phyloP scores from a whole-genome alignment of 2,888 invertebrate species.

The Pyrrhia umbra region DNA sequence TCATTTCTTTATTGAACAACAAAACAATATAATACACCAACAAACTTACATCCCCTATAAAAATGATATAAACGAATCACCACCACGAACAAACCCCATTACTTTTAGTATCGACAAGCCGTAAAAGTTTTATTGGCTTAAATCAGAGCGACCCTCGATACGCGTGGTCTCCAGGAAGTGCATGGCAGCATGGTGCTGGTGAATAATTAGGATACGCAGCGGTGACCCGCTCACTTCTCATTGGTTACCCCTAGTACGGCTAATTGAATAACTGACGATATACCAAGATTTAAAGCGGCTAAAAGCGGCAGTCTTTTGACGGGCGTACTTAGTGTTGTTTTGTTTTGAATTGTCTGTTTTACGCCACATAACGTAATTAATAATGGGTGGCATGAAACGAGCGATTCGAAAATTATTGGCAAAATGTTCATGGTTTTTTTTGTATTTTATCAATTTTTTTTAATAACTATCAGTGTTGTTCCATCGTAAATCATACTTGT shows the following conservation, averaged over 20 bases:
- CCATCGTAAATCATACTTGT: neutral
- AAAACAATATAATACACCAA: slow-evolving; percentile 26
- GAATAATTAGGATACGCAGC: slow-evolving; percentile 66
- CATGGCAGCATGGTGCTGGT: slow-evolving; percentile 43
- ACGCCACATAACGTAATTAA: too few relatives aligned
- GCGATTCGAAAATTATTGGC: too few relatives aligned
- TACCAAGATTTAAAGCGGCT: slow-evolving; percentile 11
- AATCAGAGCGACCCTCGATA: slow-evolving; percentile 51
- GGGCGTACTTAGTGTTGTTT: too few relatives aligned
- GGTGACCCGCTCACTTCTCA: slow-evolving; percentile 59
- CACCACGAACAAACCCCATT: slow-evolving; percentile 58
- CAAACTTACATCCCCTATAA: slow-evolving; percentile 41
- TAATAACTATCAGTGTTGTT: too few relatives aligned
- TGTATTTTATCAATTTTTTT: neutral
- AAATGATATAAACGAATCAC: slow-evolving; percentile 46
- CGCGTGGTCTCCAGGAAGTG: slow-evolving; percentile 47
- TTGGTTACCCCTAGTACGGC: slow-evolving; percentile 63
- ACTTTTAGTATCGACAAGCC: slow-evolving; percentile 49
- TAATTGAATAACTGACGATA: slow-evolving; percentile 67
- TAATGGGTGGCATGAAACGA: too few relatives aligned
- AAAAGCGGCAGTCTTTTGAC: slow-evolving; percentile 9
- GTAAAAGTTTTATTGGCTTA: slow-evolving; percentile 60
- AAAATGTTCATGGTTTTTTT: too few relatives aligned
- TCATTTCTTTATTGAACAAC: slow-evolving; percentile 23
- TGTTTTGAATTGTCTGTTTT: neutral